Evolutionary conservation across 2,888 invertebrate genomes (phyloP).

Genomic region (Platycheirus rosarum): DNA sequence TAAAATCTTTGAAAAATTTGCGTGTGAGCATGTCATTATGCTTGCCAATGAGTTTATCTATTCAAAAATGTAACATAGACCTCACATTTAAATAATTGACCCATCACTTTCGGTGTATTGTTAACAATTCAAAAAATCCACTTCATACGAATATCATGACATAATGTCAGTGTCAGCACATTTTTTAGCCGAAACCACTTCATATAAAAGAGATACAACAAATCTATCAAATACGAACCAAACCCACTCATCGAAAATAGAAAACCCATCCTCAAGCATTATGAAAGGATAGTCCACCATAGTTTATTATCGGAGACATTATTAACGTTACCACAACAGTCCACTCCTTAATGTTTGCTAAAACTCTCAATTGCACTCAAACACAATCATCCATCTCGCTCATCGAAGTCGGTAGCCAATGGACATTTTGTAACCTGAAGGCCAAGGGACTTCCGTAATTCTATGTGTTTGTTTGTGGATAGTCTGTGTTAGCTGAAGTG

Average conservation of each 20-base stretch:
- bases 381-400: conserved; percentile 30
- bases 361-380: conserved; percentile 16
- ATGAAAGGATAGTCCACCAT: conserved; percentile 21
- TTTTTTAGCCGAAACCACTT: conserved; percentile 26
- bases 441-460: conserved; percentile 32
- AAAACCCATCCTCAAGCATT: conserved; percentile 10
- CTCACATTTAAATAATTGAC: conserved; percentile 43
- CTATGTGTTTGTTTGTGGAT: conserved; percentile 8
- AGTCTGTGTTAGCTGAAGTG: conserved; percentile 67
- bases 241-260: not conserved
- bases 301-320: conserved; percentile 44
- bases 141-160: conserved; percentile 29
- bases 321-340: conserved; percentile 30
- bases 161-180: conserved; percentile 49
- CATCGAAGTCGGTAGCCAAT: not conserved
- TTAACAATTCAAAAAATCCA: conserved; percentile 31
- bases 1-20: conserved; percentile 23
- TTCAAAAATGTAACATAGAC: not conserved
- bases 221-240: not conserved
- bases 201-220: conserved; percentile 26
- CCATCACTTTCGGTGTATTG: conserved; percentile 38
- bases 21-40: not conserved
- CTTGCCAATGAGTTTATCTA: not conserved
- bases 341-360: conserved; percentile 25
- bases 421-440: conserved; percentile 26